phyloP scores from a whole-genome alignment of 2,113 vertebrate species.

The Phylloscopus trochiloides region DNA sequence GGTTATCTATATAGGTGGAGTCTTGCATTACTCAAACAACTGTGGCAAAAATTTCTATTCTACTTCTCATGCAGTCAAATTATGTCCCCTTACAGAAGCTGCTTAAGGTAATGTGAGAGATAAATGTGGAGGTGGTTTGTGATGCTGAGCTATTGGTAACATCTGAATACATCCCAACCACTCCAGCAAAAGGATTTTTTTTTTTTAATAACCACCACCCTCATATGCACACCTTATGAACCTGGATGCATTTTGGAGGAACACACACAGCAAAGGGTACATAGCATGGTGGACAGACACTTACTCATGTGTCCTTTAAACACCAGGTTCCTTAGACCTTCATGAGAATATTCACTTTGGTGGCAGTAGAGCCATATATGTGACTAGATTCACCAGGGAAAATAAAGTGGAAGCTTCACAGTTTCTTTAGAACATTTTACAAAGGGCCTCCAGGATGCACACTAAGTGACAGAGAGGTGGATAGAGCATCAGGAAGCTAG shows the following conservation, averaged over 20 bases:
- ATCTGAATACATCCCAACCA: not conserved
- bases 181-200: not conserved
- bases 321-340: not conserved
- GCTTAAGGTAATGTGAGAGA: not conserved
- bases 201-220: not conserved
- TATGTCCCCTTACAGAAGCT: not conserved
- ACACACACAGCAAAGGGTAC: not conserved
- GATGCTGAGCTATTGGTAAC: not conserved
- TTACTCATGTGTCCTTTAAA: not conserved
- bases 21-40: not conserved
- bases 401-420: not conserved
- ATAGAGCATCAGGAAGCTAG: not conserved
- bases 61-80: not conserved
- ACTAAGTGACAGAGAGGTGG: not conserved
- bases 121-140: not conserved
- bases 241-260: not conserved
- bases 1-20: not conserved
- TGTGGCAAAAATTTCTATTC: not conserved
- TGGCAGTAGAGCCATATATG: not conserved
- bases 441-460: not conserved
- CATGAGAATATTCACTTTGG: not conserved
- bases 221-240: not conserved
- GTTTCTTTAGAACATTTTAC: not conserved
- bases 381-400: not conserved
- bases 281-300: not conserved